Evolutionary conservation across 2,113 vertebrate genomes (phyloP), one percentile per base, ranked within the genome.

Genomic region (Leptobrachium leishanense): DNA sequence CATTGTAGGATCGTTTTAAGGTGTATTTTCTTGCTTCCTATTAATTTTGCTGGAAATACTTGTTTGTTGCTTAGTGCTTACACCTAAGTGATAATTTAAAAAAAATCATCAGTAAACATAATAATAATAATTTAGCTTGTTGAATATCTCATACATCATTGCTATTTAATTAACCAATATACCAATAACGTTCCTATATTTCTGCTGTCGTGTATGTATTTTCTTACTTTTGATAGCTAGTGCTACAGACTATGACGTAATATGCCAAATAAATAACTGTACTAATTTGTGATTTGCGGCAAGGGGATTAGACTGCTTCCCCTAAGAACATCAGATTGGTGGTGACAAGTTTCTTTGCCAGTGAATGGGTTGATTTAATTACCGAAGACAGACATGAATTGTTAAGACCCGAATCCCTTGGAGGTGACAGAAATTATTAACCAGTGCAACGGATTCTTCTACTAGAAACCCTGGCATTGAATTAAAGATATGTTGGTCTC

Each of bases 291-390:
- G 41, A 77, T 39, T 59, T 6, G 62, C 62, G 54, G 67, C 42
- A 77, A 67, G 10, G 13, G 43, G 75, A 77, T 70, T 70, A 76
- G 20, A 15, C 15, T 43, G 10, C 9, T 39, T 44, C 46, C 43
- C 20, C 9, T 20, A 31, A 62, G 54, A 77, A 69, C 62, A 39
- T 69, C 20, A 59, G 13, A 77, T 77, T n/a, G 6, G 67, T 43
- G 44, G 67, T 69, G 75, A 77, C 75, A 77, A 77, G 65, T 76
- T 1, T 20, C 74, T 55, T 55, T 59, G 64, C 31, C 50, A 76
- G 4, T 43, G 50, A 68, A 31, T 39, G 57, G 62, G 20, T 6
- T 69, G 41, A 46, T 69, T 62, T 77, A 70, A 77, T 77, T 46
- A 77, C 1, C 42, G 2, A n/a, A 46, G 67, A 41, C 54, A 59